phyloP scores from a whole-genome alignment of 2,113 vertebrate genomes.

The Odobenus rosmarus region DNA sequence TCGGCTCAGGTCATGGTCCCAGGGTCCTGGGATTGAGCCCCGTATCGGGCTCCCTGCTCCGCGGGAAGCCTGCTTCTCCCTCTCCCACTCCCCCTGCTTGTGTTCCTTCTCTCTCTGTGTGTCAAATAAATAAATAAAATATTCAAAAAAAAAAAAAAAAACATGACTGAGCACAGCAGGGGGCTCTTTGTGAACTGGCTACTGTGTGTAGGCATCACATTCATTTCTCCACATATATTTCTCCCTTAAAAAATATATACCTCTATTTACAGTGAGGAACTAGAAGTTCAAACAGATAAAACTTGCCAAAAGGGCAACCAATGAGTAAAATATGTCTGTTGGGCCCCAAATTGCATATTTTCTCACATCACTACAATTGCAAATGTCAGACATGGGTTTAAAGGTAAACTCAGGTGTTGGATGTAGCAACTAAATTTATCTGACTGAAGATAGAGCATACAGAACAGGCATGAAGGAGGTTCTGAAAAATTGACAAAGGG shows the following conservation, averaged over 20 bases:
- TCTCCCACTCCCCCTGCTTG: too few species aligned
- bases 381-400: neutral
- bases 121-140: too few species aligned
- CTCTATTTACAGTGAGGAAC: neutral
- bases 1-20: too few species aligned
- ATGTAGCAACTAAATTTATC: neutral
- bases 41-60: too few species aligned
- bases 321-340: neutral
- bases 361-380: neutral
- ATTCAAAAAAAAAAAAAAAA: too few species aligned
- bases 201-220: neutral
- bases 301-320: neutral
- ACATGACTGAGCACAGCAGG: neutral
- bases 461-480: neutral
- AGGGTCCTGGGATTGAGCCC: too few species aligned
- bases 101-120: too few species aligned
- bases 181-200: neutral
- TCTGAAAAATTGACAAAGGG: neutral
- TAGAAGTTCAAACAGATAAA: neutral
- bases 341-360: neutral
- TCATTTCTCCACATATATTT: neutral
- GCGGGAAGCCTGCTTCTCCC: too few species aligned
- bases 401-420: slow-evolving; percentile 10
- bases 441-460: neutral
- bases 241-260: neutral